These are phyloP conservation scores for Lordiphosa collinella DNA, from an alignment of 1,140 invertebrate species.

Conservation along the genomic window DNA sequence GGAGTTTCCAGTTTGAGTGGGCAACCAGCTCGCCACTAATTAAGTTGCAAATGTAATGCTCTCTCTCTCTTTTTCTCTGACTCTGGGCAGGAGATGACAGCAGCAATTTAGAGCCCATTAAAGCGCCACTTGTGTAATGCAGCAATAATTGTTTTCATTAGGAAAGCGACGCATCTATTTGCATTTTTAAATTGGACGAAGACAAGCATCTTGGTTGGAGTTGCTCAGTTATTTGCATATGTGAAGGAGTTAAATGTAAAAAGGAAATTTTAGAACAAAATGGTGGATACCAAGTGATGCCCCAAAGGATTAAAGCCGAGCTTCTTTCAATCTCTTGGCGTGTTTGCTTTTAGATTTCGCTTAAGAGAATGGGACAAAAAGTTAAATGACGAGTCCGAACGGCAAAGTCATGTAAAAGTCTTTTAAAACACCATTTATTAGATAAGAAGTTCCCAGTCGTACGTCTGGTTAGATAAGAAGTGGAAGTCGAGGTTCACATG, in stretches of 20 bases:
- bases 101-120: constrained; percentile 67
- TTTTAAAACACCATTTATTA: too few species aligned
- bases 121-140: constrained; percentile 65
- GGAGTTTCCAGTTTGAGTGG: constrained; percentile 26
- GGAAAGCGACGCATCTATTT: constrained; percentile 45
- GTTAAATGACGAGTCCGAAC: too few species aligned
- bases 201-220: constrained; percentile 19
- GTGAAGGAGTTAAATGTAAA: background rate
- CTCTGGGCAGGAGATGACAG: constrained; percentile 20
- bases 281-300: background rate
- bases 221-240: constrained; percentile 56
- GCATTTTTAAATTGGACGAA: constrained; percentile 44
- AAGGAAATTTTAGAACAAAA: background rate
- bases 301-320: too few species aligned
- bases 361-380: too few species aligned
- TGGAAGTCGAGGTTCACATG: too few species aligned
- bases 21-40: constrained; percentile 55
- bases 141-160: constrained; percentile 71
- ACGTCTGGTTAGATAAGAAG: too few species aligned
- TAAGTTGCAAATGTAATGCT: constrained; percentile 60
- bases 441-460: too few species aligned
- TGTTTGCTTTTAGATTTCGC: too few species aligned
- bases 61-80: background rate
- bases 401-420: too few species aligned
- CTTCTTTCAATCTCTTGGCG: too few species aligned